phyloP scores from a whole-genome alignment of 35 echinoderm and acorn worm species.

The Lytechinus pictus region DNA sequence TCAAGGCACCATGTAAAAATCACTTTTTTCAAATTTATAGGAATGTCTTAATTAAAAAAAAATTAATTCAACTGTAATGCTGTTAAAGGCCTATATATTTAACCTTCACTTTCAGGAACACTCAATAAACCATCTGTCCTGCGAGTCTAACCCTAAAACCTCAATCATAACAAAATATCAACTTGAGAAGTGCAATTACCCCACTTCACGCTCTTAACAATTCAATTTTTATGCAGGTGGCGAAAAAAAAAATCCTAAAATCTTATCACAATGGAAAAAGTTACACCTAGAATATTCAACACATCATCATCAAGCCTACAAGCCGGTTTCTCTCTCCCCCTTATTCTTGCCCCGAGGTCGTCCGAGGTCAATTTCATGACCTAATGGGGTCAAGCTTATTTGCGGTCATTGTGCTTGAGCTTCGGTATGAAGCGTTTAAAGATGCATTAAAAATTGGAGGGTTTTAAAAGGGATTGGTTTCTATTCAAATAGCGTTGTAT shows the following conservation, averaged over 20 bases:
- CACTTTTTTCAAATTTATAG: no score
- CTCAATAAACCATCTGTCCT: no score
- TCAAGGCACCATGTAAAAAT: no score
- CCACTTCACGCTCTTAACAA: not conserved
- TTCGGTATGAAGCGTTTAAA: not conserved
- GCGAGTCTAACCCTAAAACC: not conserved
- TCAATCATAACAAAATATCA: constrained; percentile 19
- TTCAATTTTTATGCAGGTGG: constrained; percentile 18
- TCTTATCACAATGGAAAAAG: constrained; percentile 11
- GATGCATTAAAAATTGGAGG: not conserved
- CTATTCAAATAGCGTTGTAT: not conserved
- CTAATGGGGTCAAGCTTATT: constrained; percentile 35
- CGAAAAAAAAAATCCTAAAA: constrained; percentile 11
- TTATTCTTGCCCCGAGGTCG: not conserved
- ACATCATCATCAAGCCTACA: not conserved
- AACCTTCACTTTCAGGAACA: no score
- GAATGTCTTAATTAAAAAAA: no score
- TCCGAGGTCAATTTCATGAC: not conserved
- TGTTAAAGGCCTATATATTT: no score
- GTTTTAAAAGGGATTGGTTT: not conserved
- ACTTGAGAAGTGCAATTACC: constrained; percentile 1
- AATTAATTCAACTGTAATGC: no score
- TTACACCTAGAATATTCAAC: not conserved
- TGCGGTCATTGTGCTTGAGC: constrained; percentile 24
- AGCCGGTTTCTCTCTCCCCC: not conserved